phyloP scores from a whole-genome alignment of 2,797 vertebrate genomes.

The Gallirallus australis region DNA sequence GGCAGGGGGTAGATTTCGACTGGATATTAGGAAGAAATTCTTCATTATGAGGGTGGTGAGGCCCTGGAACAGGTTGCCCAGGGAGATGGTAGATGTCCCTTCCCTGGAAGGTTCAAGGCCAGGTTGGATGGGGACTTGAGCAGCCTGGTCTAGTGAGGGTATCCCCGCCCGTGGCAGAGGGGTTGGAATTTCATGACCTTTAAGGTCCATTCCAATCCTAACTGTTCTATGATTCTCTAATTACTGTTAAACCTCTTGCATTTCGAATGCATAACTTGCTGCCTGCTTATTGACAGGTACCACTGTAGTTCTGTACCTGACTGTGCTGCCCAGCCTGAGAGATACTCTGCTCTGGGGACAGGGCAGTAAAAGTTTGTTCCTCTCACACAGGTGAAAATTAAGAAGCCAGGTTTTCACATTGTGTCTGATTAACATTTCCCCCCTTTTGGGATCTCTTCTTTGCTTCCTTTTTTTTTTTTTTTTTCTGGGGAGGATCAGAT shows the following conservation, averaged over 20 bases:
- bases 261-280: not conserved
- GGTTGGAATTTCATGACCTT: no score
- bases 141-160: no score
- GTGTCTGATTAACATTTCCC: not conserved
- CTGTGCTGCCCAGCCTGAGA: not conserved
- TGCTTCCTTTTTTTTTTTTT: not conserved
- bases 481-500: conserved; percentile 68
- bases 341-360: not conserved
- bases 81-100: no score
- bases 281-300: not conserved
- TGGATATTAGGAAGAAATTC: no score
- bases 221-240: not conserved
- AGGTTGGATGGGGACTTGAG: no score
- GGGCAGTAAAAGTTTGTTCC: not conserved
- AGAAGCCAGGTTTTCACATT: not conserved
- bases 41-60: no score
- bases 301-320: not conserved
- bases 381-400: not conserved
- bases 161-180: no score
- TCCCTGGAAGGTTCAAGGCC: no score
- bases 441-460: not conserved
- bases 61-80: no score
- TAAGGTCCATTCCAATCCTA: no score
- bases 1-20: no score
- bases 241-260: not conserved